These are phyloP conservation scores for Charaxes varanes DNA, from an alignment of 1,140 invertebrate species.

Conservation along the genomic window DNA sequence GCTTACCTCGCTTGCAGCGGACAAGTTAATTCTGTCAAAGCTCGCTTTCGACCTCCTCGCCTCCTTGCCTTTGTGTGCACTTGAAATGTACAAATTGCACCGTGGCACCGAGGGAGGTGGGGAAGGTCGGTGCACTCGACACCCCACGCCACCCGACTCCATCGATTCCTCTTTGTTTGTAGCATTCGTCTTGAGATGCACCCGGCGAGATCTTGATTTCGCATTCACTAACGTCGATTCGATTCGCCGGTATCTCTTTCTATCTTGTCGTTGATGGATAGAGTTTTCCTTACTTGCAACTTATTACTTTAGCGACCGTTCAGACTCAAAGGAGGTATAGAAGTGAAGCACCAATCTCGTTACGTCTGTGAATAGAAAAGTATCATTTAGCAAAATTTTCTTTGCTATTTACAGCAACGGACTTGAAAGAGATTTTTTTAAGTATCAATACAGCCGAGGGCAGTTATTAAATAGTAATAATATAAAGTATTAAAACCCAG, in stretches of 20 bases:
- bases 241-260: conserved; percentile 38
- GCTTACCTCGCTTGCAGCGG: conserved; percentile 43
- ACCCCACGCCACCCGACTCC: conserved; percentile 46
- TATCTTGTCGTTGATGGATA: conserved; percentile 35
- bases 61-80: conserved; percentile 68
- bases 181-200: conserved; percentile 66
- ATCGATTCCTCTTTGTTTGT: conserved; percentile 68
- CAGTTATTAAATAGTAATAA: too few relatives aligned
- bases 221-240: conserved; percentile 50
- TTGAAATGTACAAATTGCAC: conserved; percentile 73
- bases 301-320: conserved; percentile 27
- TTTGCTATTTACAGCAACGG: too few relatives aligned
- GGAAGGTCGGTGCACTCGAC: conserved; percentile 57
- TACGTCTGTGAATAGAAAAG: too few relatives aligned
- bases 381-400: too few relatives aligned
- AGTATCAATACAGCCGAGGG: too few relatives aligned
- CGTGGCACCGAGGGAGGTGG: conserved; percentile 43
- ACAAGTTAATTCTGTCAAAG: conserved; percentile 73
- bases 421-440: too few relatives aligned
- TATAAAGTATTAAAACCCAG: too few relatives aligned
- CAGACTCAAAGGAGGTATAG: conserved; percentile 9
- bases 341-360: too few relatives aligned
- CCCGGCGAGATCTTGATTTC: conserved; percentile 60
- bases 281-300: conserved; percentile 38
- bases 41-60: conserved; percentile 61